Percentiles rank a stretch among this genome's conserved stretches.
These are phyloP conservation scores for Amazonetta brasiliensis DNA, from an alignment of 2,797 vertebrate species.

Conservation along the genomic window DNA sequence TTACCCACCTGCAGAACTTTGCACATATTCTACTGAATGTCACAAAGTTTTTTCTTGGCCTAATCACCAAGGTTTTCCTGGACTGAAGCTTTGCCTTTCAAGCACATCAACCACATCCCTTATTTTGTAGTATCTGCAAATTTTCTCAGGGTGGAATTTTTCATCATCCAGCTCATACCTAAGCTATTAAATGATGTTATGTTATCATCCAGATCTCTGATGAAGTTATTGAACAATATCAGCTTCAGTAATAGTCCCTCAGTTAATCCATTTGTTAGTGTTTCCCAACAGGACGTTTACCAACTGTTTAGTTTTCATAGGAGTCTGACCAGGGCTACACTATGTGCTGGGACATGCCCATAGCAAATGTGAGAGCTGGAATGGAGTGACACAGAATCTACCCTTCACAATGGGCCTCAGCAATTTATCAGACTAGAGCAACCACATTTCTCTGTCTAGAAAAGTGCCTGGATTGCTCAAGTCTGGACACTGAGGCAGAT, in stretches of 20 bases:
- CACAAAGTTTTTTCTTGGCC: not conserved
- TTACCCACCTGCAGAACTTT: not conserved
- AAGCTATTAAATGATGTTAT: not conserved
- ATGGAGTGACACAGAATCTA: not conserved
- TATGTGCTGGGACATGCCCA: not conserved
- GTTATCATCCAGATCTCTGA: not conserved
- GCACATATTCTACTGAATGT: not conserved
- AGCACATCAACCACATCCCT: not conserved
- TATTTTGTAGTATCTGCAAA: not conserved
- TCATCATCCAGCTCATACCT: not conserved
- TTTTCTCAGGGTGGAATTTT: not conserved
- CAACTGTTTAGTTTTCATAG: not conserved
- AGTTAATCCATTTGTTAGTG: not conserved
- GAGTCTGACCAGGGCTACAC: not conserved
- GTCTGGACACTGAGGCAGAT: not conserved
- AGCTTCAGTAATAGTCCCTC: not conserved
- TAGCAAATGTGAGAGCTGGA: not conserved
- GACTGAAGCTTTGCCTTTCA: not conserved
- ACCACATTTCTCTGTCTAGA: not conserved
- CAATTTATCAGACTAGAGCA: not conserved
- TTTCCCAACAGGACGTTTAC: not conserved
- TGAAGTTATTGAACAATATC: not conserved
- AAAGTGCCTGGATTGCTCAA: not conserved
- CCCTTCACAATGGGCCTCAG: not conserved
- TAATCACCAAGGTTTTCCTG: not conserved